Evolutionary conservation across 1,140 invertebrate species (phyloP).

Genomic region (Tetramorium parvispinum): DNA sequence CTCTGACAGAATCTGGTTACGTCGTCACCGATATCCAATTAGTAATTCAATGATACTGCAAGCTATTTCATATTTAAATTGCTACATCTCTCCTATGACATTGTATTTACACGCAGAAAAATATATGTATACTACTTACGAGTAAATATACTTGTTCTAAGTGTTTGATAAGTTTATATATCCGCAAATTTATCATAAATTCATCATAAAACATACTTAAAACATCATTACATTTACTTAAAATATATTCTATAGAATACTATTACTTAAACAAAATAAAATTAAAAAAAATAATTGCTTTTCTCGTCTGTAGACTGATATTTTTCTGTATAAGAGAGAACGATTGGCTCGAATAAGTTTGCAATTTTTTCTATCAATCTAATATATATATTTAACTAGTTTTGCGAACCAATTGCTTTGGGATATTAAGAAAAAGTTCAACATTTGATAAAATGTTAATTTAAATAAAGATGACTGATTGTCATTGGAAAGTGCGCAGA

Average conservation of each 20-base stretch:
- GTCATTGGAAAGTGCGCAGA: not conserved
- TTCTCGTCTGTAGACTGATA: too few species aligned
- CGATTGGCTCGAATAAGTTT: not conserved
- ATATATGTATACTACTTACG: too few species aligned
- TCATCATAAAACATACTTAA: too few species aligned
- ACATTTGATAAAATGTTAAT: not conserved
- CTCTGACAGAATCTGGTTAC: not conserved
- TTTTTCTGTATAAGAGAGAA: not conserved
- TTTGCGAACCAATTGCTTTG: not conserved
- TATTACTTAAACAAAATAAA: too few species aligned
- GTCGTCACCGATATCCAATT: not conserved
- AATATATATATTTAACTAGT: slow-evolving; percentile 1
- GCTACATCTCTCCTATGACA: not conserved
- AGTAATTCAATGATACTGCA: not conserved
- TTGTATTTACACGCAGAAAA: not conserved
- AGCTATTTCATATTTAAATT: slow-evolving; percentile 11
- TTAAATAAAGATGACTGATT: not conserved
- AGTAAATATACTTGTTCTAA: too few species aligned
- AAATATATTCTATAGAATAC: too few species aligned
- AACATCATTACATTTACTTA: too few species aligned
- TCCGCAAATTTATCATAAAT: too few species aligned
- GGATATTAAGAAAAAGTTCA: not conserved
- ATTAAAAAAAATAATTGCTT: too few species aligned
- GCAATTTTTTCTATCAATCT: not conserved
- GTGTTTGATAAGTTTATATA: too few species aligned